These are phyloP conservation scores for Macrophya alboannulata DNA, from an alignment of 2,888 invertebrate genomes.

Conservation along the genomic window DNA sequence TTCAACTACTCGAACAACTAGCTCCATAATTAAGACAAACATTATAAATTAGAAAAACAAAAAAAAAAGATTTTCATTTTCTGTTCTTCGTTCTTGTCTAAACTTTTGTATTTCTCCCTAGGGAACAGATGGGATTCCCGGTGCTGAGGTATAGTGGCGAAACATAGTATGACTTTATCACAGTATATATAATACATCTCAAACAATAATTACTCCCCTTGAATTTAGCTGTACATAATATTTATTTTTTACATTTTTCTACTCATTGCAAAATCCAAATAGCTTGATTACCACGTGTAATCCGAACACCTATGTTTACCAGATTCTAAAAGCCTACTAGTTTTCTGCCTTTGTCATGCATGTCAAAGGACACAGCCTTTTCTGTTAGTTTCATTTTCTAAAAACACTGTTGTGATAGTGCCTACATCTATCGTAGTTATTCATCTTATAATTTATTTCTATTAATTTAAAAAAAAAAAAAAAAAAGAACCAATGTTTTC, in stretches of 20 bases:
- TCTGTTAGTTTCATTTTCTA: neutral
- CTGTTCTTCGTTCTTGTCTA: neutral
- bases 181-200: neutral
- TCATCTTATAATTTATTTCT: neutral
- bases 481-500: neutral
- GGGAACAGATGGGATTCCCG: constrained; percentile 97
- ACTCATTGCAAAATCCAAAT: constrained; percentile 18
- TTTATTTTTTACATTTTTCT: constrained; percentile 5
- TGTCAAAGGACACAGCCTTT: constrained; percentile 44
- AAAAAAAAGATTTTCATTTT: neutral
- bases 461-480: neutral
- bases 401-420: neutral
- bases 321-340: constrained; percentile 21
- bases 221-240: neutral
- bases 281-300: neutral
- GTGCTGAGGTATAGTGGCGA: constrained; percentile 87
- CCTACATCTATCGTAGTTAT: neutral
- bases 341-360: constrained; percentile 50
- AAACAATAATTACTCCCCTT: neutral
- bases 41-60: neutral
- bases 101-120: constrained; percentile 79
- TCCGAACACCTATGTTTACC: constrained; percentile 3
- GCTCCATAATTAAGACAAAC: neutral
- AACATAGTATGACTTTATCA: neutral
- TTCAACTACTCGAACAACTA: neutral